Percentiles rank a stretch among this genome's conserved stretches.
These are phyloP conservation scores for Leptopterna dolabrata DNA, from an alignment of 2,888 invertebrate species.

Conservation along the genomic window DNA sequence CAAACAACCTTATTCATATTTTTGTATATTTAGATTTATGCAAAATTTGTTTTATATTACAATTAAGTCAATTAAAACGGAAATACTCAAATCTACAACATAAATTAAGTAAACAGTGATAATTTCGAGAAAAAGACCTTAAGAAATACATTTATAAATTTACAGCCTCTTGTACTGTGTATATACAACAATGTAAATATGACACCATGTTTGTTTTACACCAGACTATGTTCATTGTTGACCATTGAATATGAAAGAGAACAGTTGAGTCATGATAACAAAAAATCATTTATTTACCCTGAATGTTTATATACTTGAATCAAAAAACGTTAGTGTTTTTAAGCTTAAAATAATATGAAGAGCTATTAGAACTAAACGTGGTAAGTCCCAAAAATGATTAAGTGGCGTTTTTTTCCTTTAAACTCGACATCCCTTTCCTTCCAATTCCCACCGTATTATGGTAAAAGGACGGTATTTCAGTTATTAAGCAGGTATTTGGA, in stretches of 20 bases:
- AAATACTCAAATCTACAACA: constrained; percentile 57
- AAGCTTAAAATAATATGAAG: constrained; percentile 37
- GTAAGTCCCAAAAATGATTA: constrained; percentile 45
- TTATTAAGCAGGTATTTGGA: no score
- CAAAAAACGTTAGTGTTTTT: constrained; percentile 37
- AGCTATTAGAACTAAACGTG: constrained; percentile 52
- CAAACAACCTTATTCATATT: constrained; percentile 58
- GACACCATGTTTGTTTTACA: constrained; percentile 62
- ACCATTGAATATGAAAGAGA: constrained; percentile 61
- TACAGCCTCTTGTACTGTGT: constrained; percentile 62
- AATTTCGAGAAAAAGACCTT: constrained; percentile 55
- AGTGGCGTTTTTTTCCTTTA: constrained; percentile 8
- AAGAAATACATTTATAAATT: constrained; percentile 57
- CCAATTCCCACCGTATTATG: no score
- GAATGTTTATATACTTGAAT: constrained; percentile 40
- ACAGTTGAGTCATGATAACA: constrained; percentile 59
- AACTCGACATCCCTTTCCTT: not conserved
- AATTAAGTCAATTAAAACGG: constrained; percentile 60
- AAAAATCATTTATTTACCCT: constrained; percentile 51
- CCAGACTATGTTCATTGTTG: constrained; percentile 62
- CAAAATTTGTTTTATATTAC: constrained; percentile 58
- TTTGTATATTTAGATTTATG: constrained; percentile 59
- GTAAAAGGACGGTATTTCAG: no score
- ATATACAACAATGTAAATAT: constrained; percentile 62
- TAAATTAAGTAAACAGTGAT: constrained; percentile 56